Conservation (phyloP, 2,797 vertebrate species). For the Microctenopoma steveboyesi region DNA sequence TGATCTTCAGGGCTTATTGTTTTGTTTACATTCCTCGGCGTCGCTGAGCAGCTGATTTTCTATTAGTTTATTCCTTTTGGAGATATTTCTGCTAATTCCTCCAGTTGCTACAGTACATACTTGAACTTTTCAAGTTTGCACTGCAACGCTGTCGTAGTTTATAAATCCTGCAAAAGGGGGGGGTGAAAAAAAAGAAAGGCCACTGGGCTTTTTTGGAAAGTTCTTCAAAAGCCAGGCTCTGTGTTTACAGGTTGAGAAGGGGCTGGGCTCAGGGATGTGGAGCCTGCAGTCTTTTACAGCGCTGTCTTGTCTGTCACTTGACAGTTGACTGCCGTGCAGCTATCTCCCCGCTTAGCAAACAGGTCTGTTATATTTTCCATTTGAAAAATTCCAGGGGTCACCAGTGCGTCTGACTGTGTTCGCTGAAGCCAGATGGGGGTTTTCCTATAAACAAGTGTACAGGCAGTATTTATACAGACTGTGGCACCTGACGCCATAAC, state of each 20-base stretch:
- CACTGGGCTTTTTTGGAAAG: slow-evolving; percentile 69
- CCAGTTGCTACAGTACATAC: slow-evolving; percentile 24
- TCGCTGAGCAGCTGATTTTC: slow-evolving; percentile 14
- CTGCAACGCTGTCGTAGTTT: slow-evolving; percentile 59
- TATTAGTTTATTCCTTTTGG: background rate
- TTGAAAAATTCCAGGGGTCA: slow-evolving; percentile 89
- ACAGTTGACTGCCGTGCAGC: slow-evolving; percentile 87
- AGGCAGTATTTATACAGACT: slow-evolving; percentile 96
- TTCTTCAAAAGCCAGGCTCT: slow-evolving; percentile 76
- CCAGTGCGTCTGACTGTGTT: slow-evolving; percentile 89
- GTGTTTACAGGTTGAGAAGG: slow-evolving; percentile 80
- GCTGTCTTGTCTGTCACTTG: slow-evolving; percentile 94
- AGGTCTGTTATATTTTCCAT: slow-evolving; percentile 99
- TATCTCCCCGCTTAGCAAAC: slow-evolving; percentile 91
- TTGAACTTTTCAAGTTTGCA: slow-evolving; percentile 41
- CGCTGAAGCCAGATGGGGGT: slow-evolving; percentile 96
- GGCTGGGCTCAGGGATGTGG: slow-evolving; percentile 69
- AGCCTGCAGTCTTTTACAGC: slow-evolving; percentile 84
- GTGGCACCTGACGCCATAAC: slow-evolving; percentile 99
- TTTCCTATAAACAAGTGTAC: slow-evolving; percentile 99
- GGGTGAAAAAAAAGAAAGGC: slow-evolving; percentile 53
- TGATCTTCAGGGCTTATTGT: slow-evolving; percentile 31
- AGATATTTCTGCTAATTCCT: slow-evolving; percentile 34
- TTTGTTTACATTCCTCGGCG: slow-evolving; percentile 40
- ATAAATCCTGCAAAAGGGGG: slow-evolving; percentile 66